Base-by-base conservation (phyloP, 2,113 vertebrate genomes). In the Grallaria varia region DNA sequence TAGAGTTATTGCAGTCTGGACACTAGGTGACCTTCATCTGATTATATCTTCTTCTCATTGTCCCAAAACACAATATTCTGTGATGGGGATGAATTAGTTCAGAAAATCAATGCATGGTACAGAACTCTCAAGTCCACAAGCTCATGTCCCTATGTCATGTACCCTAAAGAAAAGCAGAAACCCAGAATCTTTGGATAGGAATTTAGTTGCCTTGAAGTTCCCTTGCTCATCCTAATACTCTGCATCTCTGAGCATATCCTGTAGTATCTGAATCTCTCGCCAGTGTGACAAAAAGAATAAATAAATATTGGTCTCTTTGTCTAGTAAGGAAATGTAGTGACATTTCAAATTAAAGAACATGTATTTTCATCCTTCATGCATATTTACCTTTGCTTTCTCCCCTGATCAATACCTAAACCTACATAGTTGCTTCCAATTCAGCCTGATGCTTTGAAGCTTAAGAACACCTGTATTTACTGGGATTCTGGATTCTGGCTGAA, bases 141-240 rank as follows among this genome's bases (percentile, higher is more conserved):
- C 5, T 85, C 58, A 5, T 12, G 9, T 40, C 12, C 1, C 0
- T 60, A 9, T 2, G 1, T 15, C 4, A 28, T 7, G 5, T 19
- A 44, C 6, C 5, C 33, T 4, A 8, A 73, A 11, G 14, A 82
- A 87, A 79, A 69, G 23, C 16, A 84, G 53, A 82, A 81, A 84
- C 8, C 0, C 22, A n/a, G 4, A 63, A 24, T 19, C 28, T 79
- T 19, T 67, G 39, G 27, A 17, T 58, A 71, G 33, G 3, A 53
- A 71, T 58, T 77, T 37, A 71, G 8, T 28, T 67, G 20, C 5
- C n/a, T 74, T 81, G 28, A 89, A 67, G 18, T 62, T 88, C 7
- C 3, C 8, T 28, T 40, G 5, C 14, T 81, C 53, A 12, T 86
- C 10, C 23, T 71, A 55, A 67, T 49, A 53, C 10, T 71, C 6